A percentile compares a stretch with the other conserved stretches of the same genome.
Conservation (phyloP, 2,797 vertebrate genomes). For the Myotis daubentonii region DNA sequence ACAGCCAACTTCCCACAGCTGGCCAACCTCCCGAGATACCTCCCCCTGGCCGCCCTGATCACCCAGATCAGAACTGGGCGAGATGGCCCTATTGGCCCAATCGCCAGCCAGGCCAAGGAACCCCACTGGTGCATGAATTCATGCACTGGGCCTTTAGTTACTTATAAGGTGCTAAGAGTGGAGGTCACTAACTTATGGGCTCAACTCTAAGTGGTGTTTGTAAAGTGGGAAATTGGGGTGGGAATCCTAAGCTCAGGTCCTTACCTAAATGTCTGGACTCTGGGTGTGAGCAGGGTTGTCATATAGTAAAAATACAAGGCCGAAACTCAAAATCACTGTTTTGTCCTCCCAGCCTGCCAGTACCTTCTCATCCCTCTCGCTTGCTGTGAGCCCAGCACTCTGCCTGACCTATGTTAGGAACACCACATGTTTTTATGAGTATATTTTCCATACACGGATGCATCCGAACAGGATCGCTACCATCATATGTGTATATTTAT, state of each 20-base stretch:
- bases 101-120: too few species aligned
- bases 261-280: neutral
- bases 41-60: too few species aligned
- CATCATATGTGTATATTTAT: neutral
- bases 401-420: neutral
- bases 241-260: neutral
- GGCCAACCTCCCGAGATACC: too few species aligned
- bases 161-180: neutral
- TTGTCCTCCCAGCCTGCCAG: neutral
- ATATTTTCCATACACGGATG: neutral
- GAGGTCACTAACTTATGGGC: neutral
- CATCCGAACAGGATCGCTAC: neutral
- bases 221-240: neutral
- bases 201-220: neutral
- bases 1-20: too few species aligned
- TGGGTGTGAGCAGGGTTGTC: neutral
- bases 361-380: neutral
- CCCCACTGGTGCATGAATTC: too few species aligned
- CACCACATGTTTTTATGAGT: neutral
- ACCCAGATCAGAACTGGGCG: too few species aligned
- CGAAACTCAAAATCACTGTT: neutral
- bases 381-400: rapidly evolving
- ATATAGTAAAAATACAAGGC: neutral
- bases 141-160: too few species aligned
- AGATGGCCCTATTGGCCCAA: too few species aligned